Conservation (phyloP, 2,797 vertebrate genomes). For the Micropoecilia bifurca region DNA sequence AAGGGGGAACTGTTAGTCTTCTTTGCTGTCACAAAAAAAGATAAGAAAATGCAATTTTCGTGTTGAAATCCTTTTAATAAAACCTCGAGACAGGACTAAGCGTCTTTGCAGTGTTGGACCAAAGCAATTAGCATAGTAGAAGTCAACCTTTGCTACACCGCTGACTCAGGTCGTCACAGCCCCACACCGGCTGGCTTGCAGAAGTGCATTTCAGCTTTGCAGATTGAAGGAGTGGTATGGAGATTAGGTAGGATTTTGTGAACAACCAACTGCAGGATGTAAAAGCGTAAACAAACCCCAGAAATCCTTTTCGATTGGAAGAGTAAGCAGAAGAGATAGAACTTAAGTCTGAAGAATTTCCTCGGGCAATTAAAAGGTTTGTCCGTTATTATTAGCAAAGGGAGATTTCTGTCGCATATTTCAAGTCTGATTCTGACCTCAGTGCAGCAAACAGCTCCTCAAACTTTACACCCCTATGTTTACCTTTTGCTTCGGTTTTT, state of each 20-base stretch:
- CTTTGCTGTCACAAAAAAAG: constrained; percentile 47
- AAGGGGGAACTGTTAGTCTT: constrained; percentile 20
- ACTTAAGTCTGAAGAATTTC: neutral
- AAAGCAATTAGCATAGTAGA: neutral
- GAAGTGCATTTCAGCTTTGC: neutral
- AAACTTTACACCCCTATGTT: constrained; percentile 37
- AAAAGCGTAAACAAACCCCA: neutral
- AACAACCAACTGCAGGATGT: neutral
- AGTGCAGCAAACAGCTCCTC: neutral
- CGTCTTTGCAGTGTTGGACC: neutral
- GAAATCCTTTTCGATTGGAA: neutral
- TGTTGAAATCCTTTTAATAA: neutral
- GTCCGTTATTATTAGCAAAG: neutral
- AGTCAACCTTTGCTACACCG: neutral
- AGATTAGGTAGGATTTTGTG: neutral
- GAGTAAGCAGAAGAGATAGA: neutral
- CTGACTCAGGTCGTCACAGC: neutral
- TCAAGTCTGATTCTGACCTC: neutral
- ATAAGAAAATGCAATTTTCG: too few species aligned
- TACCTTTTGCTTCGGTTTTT: constrained; percentile 65
- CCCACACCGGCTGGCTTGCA: neutral
- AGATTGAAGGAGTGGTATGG: neutral
- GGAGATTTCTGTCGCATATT: neutral
- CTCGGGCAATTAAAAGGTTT: neutral
- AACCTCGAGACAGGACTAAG: neutral